Conservation (phyloP, 1,140 invertebrate species). For the Lethrus apterus region DNA sequence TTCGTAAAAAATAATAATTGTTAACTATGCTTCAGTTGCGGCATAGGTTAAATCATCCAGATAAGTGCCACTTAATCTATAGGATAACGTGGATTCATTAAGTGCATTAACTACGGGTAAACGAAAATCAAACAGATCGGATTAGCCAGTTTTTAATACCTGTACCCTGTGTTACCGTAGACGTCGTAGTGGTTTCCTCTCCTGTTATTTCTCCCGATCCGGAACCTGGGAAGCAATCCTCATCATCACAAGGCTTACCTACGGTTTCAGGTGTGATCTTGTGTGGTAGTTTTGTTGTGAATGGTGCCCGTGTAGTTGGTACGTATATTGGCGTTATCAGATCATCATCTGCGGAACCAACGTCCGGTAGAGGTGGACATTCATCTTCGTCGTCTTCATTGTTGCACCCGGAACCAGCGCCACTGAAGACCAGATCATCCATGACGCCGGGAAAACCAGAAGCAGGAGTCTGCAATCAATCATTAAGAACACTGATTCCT, state of each 20-base stretch:
- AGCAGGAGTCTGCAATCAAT: conserved; percentile 74
- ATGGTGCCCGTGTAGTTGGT: conserved; percentile 67
- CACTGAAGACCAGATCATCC: conserved; percentile 83
- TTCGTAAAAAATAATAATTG: too few relatives aligned
- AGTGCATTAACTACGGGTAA: not conserved
- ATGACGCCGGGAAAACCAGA: conserved; percentile 68
- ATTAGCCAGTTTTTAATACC: conserved; percentile 38
- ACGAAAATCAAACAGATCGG: not conserved
- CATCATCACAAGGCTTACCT: conserved; percentile 65
- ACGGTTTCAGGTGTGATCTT: conserved; percentile 31
- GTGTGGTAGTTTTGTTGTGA: conserved; percentile 45
- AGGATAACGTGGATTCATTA: too few relatives aligned
- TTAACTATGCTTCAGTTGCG: too few relatives aligned
- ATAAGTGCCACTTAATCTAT: too few relatives aligned
- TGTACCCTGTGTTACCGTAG: conserved; percentile 49
- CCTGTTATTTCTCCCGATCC: conserved; percentile 56
- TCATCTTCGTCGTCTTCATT: conserved; percentile 81
- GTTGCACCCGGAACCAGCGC: conserved; percentile 79
- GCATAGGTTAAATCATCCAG: too few relatives aligned
- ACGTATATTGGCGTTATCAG: conserved; percentile 88
- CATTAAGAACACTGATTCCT: too few relatives aligned
- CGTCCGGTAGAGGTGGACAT: conserved; percentile 74
- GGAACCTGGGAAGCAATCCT: conserved; percentile 70
- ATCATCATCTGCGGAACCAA: conserved; percentile 77
- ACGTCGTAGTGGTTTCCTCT: conserved; percentile 54